phyloP scores from a whole-genome alignment of 2,888 invertebrate genomes.

The Cephus nigrinus region DNA sequence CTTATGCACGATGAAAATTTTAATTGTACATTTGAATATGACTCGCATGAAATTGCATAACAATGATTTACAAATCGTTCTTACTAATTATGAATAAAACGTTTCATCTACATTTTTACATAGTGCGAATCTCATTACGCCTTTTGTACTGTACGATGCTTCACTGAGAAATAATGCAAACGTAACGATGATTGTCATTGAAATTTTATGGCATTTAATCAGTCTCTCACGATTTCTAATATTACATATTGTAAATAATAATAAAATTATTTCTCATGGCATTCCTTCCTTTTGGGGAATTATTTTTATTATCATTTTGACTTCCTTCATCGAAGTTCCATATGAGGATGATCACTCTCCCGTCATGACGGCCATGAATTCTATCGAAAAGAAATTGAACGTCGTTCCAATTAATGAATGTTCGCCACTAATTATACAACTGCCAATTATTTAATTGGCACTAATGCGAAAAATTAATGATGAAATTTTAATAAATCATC shows the following conservation, averaged over 20 bases:
- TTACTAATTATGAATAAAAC: neutral
- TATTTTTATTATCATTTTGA: neutral
- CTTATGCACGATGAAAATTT: neutral
- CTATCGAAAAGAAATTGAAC: slow-evolving; percentile 6
- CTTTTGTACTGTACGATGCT: neutral
- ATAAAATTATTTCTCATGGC: neutral
- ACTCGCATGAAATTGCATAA: neutral
- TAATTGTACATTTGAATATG: neutral
- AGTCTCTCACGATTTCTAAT: slow-evolving; percentile 8
- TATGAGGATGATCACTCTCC: slow-evolving; percentile 28
- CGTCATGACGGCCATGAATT: slow-evolving; percentile 36
- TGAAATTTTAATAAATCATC: neutral
- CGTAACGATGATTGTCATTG: neutral
- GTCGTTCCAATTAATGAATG: slow-evolving; percentile 28
- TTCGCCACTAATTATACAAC: neutral
- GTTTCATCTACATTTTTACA: neutral
- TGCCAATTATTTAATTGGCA: neutral
- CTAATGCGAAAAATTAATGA: slow-evolving; percentile 15
- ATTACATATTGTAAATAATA: neutral
- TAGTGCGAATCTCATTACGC: neutral
- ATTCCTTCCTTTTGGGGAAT: neutral
- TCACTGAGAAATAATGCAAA: too few species aligned
- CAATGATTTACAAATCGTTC: neutral
- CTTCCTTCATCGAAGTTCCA: slow-evolving; percentile 7
- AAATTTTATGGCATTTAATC: neutral